Conservation (phyloP, 1,140 invertebrate genomes). For the Adelges cooleyi region DNA sequence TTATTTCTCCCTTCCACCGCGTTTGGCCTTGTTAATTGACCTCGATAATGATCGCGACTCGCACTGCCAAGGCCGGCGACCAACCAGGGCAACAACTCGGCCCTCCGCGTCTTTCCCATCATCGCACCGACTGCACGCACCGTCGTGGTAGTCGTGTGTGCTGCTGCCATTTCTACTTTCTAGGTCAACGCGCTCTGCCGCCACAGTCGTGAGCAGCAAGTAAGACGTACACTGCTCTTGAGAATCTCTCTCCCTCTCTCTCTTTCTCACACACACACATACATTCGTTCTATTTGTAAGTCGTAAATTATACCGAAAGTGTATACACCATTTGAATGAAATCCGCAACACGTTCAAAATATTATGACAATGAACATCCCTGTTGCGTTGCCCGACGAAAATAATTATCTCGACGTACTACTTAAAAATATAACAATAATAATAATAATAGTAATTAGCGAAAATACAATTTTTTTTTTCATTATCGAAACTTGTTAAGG, state of each 20-base stretch:
- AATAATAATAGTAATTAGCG: too few relatives aligned
- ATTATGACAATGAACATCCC: too few relatives aligned
- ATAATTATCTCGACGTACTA: too few relatives aligned
- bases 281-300: too few relatives aligned
- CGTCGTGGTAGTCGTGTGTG: background rate
- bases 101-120: background rate
- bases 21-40: slow-evolving; percentile 27
- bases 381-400: too few relatives aligned
- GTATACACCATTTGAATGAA: too few relatives aligned
- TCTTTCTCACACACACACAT: too few relatives aligned
- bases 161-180: slow-evolving; percentile 25
- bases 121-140: background rate
- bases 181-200: slow-evolving; percentile 9
- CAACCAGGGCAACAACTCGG: slow-evolving; percentile 9
- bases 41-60: background rate
- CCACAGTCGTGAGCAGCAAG: background rate
- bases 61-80: slow-evolving; percentile 24
- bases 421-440: too few relatives aligned
- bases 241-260: background rate
- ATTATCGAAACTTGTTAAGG: too few relatives aligned
- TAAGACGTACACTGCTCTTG: background rate
- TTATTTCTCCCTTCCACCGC: background rate
- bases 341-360: too few relatives aligned
- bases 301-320: too few relatives aligned
- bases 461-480: too few relatives aligned